Evolutionary conservation across 2,888 invertebrate genomes (phyloP).

Genomic region (Pheosia tremula): DNA sequence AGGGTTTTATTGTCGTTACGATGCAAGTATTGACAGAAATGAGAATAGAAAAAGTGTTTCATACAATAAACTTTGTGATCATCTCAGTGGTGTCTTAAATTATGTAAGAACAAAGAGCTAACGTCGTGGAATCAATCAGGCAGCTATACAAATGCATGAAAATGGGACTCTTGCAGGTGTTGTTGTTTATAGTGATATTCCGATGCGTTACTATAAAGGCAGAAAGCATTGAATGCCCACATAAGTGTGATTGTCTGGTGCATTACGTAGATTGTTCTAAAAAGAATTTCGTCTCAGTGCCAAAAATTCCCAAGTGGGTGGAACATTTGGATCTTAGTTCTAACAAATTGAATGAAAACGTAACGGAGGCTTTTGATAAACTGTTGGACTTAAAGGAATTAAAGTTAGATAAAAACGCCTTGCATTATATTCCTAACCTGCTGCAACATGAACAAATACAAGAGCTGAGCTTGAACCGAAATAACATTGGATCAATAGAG

Average conservation of each 20-base stretch:
- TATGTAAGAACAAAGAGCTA: constrained; percentile 72
- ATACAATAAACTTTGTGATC: constrained; percentile 46
- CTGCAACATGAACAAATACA: constrained; percentile 79
- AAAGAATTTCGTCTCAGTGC: constrained; percentile 88
- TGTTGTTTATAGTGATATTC: constrained; percentile 69
- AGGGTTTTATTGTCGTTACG: constrained; percentile 47
- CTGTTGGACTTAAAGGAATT: constrained; percentile 64
- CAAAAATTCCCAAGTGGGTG: constrained; percentile 91
- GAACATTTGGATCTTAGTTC: constrained; percentile 87
- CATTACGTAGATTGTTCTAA: constrained; percentile 91
- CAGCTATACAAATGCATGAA: constrained; percentile 75
- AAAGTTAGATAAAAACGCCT: constrained; percentile 84
- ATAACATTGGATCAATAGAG: constrained; percentile 84
- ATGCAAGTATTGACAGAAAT: constrained; percentile 59
- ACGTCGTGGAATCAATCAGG: constrained; percentile 59
- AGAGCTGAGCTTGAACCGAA: constrained; percentile 86
- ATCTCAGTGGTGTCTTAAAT: constrained; percentile 52
- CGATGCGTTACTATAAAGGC: constrained; percentile 58
- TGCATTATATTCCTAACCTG: constrained; percentile 84
- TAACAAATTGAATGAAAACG: constrained; percentile 74
- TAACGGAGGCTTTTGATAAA: constrained; percentile 64
- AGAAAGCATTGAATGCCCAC: constrained; percentile 85
- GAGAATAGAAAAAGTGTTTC: constrained; percentile 53
- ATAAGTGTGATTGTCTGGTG: constrained; percentile 89
- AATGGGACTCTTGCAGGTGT: constrained; percentile 79